Evolutionary conservation across 2,888 invertebrate species (phyloP).

Genomic region (Rhorus exstirpatorius): DNA sequence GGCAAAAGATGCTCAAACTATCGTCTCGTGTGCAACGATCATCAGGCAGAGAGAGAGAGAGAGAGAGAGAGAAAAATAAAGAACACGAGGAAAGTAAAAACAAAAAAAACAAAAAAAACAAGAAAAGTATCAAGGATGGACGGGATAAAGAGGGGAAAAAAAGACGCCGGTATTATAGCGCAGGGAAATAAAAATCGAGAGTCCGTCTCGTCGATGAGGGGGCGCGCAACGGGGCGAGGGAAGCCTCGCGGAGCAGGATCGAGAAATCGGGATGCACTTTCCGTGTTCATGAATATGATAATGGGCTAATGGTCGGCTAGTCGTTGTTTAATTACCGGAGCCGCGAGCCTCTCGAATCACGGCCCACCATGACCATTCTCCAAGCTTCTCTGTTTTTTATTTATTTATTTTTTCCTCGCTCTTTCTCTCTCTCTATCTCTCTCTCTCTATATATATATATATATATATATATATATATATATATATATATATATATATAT

Average conservation of each 20-base stretch:
- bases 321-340: conserved; percentile 85
- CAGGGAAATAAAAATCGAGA: conserved; percentile 37
- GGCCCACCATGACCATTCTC: conserved; percentile 74
- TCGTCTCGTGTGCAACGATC: neutral
- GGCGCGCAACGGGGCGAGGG: too few relatives aligned
- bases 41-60: neutral
- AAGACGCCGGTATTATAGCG: conserved; percentile 58
- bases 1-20: conserved; percentile 41
- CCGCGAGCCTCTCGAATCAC: conserved; percentile 72
- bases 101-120: neutral
- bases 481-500: conserved; percentile 5
- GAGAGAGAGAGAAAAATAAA: conserved; percentile 8
- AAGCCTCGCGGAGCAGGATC: conserved; percentile 72
- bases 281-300: conserved; percentile 86
- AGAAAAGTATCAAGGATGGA: neutral
- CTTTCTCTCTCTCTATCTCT: conserved; percentile 30
- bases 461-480: conserved; percentile 20
- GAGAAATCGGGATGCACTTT: conserved; percentile 85
- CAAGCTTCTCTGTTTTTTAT: conserved; percentile 64
- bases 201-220: conserved; percentile 37
- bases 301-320: conserved; percentile 85
- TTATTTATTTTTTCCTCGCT: neutral
- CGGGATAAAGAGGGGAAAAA: conserved; percentile 25
- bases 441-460: conserved; percentile 15
- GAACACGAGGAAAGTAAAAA: neutral